Base-by-base conservation (phyloP, 1,140 invertebrate genomes). In the Drosophila pruinosa region DNA sequence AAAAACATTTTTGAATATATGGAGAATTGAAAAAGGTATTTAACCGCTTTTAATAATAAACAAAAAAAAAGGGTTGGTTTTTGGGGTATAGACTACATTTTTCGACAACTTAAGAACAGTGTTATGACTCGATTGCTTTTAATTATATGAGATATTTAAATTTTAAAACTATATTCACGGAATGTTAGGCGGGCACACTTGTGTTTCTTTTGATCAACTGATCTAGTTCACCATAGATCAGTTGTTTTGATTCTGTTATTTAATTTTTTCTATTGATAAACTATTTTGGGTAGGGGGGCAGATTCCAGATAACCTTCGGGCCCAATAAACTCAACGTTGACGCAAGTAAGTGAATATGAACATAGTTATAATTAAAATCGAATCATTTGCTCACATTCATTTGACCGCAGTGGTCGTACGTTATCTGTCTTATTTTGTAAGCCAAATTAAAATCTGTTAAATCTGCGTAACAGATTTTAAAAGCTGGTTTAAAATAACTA, bases 191-290 rank as follows among this genome's bases (percentile, higher is more conserved):
- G 61, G 68, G 15, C 28, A 71, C 61, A 34, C 24, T 34, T 21
- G 22, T 36, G 22, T 36, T 31, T 38, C 24, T 34, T 31, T 63
- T 24, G 10, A 38, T 21, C 65, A 71, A 31, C 31, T 34, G 78
- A 53, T 28, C 8, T 22, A 34, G 61, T 61, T 67, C 28, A 19
- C 14, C 47, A 50, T 57, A 34, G 39, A 47, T 53, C 57, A 69
- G 31, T 72, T 34, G 24, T 59, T 74, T 73, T 43, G 52, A 48
- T 48, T 21, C 43, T 76, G 73, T 85, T 85, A 86, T 69, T 85
- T 80, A 86, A 70, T 70, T 64, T 39, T 4, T 34, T 10, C 31
- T 31, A 69, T 86, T 85, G 63, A 85, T 75, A 73, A 85, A 85
- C 72, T 73, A 69, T 67, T 50, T 39, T 21, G 7, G 41, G 41